Conservation (phyloP, 2,113 vertebrate species). For the Cavia aperea region DNA sequence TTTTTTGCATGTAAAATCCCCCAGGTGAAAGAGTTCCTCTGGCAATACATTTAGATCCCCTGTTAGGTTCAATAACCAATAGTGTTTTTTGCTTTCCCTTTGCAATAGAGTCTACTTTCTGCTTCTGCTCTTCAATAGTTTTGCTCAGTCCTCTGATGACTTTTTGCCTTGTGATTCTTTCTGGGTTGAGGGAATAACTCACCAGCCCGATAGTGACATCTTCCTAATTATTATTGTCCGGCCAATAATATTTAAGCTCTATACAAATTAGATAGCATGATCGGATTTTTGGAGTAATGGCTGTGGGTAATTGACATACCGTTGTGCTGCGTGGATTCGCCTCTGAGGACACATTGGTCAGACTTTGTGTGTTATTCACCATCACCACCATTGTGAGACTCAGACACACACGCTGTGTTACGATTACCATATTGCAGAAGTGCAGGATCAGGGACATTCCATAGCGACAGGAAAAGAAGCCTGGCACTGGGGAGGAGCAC, state of each 20-base stretch:
- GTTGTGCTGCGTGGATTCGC: background rate
- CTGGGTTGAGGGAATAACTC: background rate
- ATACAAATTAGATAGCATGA: background rate
- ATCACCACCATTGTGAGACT: constrained; percentile 57
- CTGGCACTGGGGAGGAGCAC: background rate
- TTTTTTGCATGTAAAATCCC: background rate
- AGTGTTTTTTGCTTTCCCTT: background rate
- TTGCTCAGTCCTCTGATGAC: background rate
- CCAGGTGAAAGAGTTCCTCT: background rate
- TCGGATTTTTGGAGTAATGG: background rate
- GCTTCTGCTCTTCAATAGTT: background rate
- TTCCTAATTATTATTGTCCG: background rate
- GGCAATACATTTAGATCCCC: background rate
- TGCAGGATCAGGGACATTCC: constrained; percentile 10
- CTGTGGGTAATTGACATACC: background rate
- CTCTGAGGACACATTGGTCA: background rate
- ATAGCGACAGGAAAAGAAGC: constrained; percentile 36
- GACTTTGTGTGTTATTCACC: constrained; percentile 35
- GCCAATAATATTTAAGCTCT: background rate
- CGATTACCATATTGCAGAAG: background rate
- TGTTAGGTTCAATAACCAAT: background rate
- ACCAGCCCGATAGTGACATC: background rate
- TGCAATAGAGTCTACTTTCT: background rate
- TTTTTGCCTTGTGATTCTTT: background rate
- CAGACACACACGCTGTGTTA: background rate